These are phyloP conservation scores for Climacteris rufus DNA, from an alignment of 2,113 vertebrate genomes.

Conservation along the genomic window DNA sequence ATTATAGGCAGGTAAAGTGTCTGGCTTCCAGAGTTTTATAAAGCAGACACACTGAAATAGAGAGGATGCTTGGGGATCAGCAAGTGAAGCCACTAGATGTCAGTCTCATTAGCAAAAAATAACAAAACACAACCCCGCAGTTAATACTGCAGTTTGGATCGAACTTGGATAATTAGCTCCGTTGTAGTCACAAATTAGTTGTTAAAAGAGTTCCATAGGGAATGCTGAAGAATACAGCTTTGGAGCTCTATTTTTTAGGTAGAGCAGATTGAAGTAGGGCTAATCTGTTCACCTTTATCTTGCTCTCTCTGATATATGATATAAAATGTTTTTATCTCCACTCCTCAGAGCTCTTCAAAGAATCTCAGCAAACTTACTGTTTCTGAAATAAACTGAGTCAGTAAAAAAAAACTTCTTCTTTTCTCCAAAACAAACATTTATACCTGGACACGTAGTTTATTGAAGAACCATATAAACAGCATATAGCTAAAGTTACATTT, in stretches of 20 bases:
- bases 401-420: not conserved
- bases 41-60: not conserved
- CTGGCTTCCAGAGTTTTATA: not conserved
- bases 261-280: not conserved
- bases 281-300: not conserved
- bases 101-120: not conserved
- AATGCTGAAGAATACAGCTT: not conserved
- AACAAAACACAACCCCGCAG: not conserved
- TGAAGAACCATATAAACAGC: not conserved
- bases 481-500: not conserved
- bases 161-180: not conserved
- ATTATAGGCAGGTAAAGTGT: slow-evolving; percentile 67
- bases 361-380: not conserved
- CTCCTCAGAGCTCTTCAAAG: not conserved
- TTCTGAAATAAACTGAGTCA: not conserved
- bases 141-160: not conserved
- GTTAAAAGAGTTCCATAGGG: not conserved
- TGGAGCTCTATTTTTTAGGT: not conserved
- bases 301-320: not conserved
- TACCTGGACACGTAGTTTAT: not conserved
- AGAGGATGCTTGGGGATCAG: not conserved
- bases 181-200: not conserved
- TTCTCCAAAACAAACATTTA: not conserved
- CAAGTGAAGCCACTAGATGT: slow-evolving; percentile 13
- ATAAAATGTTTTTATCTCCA: not conserved